Evolutionary conservation across 2,888 invertebrate species (phyloP).

Genomic region (Beris chalybata): DNA sequence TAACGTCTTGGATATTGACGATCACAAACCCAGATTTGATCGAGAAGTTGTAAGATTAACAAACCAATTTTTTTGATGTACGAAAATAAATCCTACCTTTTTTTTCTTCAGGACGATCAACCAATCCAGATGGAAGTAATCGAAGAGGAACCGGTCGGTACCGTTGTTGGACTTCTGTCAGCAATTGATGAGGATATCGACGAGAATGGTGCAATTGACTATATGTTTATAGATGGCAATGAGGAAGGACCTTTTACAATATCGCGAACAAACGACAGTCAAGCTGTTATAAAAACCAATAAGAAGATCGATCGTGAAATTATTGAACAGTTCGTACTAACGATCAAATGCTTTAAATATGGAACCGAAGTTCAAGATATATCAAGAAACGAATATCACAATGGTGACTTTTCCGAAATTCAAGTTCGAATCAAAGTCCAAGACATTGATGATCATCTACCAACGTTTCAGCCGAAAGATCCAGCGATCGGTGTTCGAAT

Average conservation of each 20-base stretch:
- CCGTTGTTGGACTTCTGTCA: slow-evolving; percentile 67
- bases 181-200: slow-evolving; percentile 76
- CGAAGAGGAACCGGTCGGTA: slow-evolving; percentile 70
- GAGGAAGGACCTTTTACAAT: slow-evolving; percentile 66
- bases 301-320: slow-evolving; percentile 69
- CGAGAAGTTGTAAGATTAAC: slow-evolving; percentile 63
- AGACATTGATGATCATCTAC: slow-evolving; percentile 76
- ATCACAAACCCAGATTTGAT: slow-evolving; percentile 74
- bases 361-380: slow-evolving; percentile 54
- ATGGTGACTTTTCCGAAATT: slow-evolving; percentile 69
- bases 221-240: slow-evolving; percentile 73
- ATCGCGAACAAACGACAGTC: slow-evolving; percentile 65
- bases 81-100: not conserved
- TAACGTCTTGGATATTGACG: slow-evolving; percentile 73
- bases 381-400: slow-evolving; percentile 64
- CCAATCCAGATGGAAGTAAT: slow-evolving; percentile 65
- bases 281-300: slow-evolving; percentile 64
- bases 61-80: not conserved
- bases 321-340: slow-evolving; percentile 62
- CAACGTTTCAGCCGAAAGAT: slow-evolving; percentile 65
- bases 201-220: slow-evolving; percentile 75
- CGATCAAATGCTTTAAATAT: slow-evolving; percentile 70
- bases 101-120: slow-evolving; percentile 61
- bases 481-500: slow-evolving; percentile 72
- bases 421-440: slow-evolving; percentile 66